Percentiles rank a stretch among this genome's conserved stretches.
phyloP scores from a whole-genome alignment of 2,888 invertebrate species.

The Drosophila quasianomalipes region DNA sequence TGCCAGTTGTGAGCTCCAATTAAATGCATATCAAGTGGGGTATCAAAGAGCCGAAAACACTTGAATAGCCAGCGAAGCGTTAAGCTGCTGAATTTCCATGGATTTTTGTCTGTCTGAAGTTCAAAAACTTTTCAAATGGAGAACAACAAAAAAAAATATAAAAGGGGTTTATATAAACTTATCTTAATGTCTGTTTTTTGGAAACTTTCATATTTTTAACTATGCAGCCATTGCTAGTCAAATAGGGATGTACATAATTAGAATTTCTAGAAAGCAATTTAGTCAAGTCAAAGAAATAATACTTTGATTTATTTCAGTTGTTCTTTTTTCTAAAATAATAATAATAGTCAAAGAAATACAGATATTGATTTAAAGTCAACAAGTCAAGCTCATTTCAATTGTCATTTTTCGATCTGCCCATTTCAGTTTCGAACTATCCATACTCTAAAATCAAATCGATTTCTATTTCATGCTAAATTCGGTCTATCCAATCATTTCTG shows the following conservation, averaged over 20 bases:
- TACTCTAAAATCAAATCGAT: constrained; percentile 50
- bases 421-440: constrained; percentile 3
- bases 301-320: background rate
- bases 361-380: background rate
- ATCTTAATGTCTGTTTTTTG: constrained; percentile 3
- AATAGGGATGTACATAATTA: background rate
- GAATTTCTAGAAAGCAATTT: background rate
- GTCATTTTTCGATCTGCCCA: background rate
- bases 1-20: constrained; percentile 51
- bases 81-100: constrained; percentile 36
- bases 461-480: constrained; percentile 32
- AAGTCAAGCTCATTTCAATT: background rate
- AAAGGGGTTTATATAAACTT: background rate
- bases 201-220: constrained; percentile 1
- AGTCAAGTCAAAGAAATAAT: background rate
- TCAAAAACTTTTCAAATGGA: constrained; percentile 4
- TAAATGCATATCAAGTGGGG: constrained; percentile 55
- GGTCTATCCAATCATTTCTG: constrained; percentile 63
- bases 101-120: background rate
- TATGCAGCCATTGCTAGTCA: background rate
- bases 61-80: constrained; percentile 27
- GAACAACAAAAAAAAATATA: background rate
- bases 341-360: background rate
- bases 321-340: background rate
- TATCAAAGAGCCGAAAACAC: constrained; percentile 37